These are phyloP conservation scores for Hydrozoanthus tunicans DNA, from an alignment of 64 coral and sea anemone species.

Conservation along the genomic window DNA sequence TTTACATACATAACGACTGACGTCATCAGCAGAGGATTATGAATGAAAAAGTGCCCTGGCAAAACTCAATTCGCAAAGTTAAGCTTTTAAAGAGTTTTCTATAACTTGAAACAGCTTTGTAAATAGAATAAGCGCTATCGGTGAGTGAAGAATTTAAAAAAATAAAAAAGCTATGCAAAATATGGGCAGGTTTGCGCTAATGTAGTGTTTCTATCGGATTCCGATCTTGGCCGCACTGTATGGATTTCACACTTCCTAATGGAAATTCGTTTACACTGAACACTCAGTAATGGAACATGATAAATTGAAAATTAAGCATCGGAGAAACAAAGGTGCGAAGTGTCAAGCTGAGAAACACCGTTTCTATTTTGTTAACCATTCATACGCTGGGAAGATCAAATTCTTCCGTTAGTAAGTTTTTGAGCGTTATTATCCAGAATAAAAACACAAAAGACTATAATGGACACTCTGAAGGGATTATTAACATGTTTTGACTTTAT, in stretches of 20 bases:
- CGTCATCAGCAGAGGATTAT: constrained; percentile 49
- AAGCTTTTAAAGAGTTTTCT: constrained; percentile 18
- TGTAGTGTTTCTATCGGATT: constrained; percentile 16
- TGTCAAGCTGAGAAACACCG: neutral
- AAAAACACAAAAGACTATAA: neutral
- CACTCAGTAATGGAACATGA: constrained; percentile 16
- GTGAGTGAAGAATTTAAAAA: neutral
- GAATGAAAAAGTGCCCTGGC: constrained; percentile 31
- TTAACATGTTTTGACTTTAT: neutral
- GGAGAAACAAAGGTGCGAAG: constrained; percentile 53
- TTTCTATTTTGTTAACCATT: constrained; percentile 10
- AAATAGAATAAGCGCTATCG: neutral
- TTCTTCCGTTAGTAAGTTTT: neutral
- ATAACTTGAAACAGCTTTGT: constrained; percentile 21
- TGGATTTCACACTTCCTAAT: constrained; percentile 58
- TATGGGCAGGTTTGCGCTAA: neutral
- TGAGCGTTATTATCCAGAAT: too few species aligned
- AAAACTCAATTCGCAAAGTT: constrained; percentile 34
- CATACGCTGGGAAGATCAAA: neutral
- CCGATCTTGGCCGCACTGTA: constrained; percentile 6
- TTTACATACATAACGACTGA: constrained; percentile 44
- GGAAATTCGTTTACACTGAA: constrained; percentile 44
- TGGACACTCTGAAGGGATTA: too few species aligned
- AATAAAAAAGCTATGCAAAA: neutral
- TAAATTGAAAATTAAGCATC: constrained; percentile 61